Evolutionary conservation across 1,140 invertebrate genomes (phyloP).

Genomic region (fruit fly (Drosophila melanogaster)): DNA sequence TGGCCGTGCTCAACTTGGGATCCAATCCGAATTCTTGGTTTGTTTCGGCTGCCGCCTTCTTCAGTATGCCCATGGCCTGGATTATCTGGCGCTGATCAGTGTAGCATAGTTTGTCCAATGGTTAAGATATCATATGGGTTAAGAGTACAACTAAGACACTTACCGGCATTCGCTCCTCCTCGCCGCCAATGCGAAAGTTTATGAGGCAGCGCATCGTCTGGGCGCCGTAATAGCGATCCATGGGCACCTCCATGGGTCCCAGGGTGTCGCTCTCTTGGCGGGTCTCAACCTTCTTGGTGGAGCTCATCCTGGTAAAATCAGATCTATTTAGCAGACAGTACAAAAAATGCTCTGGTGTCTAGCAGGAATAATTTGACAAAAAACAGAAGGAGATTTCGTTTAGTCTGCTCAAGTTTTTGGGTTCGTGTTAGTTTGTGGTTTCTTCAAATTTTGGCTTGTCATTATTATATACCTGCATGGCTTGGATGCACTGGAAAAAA

Average conservation of each 20-base stretch:
- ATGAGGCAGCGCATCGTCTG: conserved; percentile 97
- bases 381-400: background rate
- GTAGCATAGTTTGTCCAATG: background rate
- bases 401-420: background rate
- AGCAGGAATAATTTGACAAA: background rate
- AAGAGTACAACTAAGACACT: conserved; percentile 46
- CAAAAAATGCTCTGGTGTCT: background rate
- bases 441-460: conserved; percentile 14
- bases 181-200: conserved; percentile 98
- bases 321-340: background rate
- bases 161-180: conserved; percentile 96
- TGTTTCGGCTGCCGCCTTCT: conserved; percentile 5
- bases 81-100: conserved; percentile 91
- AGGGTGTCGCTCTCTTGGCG: conserved; percentile 95
- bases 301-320: background rate
- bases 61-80: conserved; percentile 86
- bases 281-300: background rate
- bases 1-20: conserved; percentile 5
- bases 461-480: conserved; percentile 29
- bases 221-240: conserved; percentile 97
- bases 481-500: conserved; percentile 24
- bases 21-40: conserved; percentile 7
- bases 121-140: background rate
- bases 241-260: conserved; percentile 95
- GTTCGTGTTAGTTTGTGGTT: background rate